A percentile compares a stretch with the other conserved stretches of the same genome.
Evolutionary conservation across 2,888 invertebrate genomes (phyloP).

Genomic region (Calliopum simillimum): DNA sequence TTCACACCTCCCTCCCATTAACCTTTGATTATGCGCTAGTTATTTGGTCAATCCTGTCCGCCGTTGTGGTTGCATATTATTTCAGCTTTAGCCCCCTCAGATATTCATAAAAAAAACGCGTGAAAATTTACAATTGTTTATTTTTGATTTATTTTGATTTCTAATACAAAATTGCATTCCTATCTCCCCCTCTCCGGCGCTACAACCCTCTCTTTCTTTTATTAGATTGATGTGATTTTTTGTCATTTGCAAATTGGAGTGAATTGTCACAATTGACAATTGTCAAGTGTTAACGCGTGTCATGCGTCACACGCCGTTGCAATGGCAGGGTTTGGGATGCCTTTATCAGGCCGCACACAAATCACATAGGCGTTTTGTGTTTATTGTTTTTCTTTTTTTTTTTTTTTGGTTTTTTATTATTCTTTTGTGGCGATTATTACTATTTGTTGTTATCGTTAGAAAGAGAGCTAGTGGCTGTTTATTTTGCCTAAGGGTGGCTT

Average conservation of each 20-base stretch:
- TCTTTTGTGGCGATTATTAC: conserved; percentile 24
- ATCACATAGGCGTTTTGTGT: conserved; percentile 44
- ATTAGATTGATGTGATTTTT: neutral
- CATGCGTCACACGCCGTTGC: conserved; percentile 4
- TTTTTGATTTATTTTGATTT: conserved; percentile 39
- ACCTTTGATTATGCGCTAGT: neutral
- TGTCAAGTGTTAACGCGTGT: conserved; percentile 46
- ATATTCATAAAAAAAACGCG: conserved; percentile 47
- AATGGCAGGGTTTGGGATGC: neutral
- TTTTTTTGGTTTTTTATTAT: conserved; percentile 20
- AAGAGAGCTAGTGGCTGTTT: conserved; percentile 21
- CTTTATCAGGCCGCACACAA: conserved; percentile 38
- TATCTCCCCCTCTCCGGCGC: neutral
- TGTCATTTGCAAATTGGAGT: conserved; percentile 27
- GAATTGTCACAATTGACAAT: conserved; percentile 28
- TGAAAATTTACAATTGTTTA: conserved; percentile 65
- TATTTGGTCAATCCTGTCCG: neutral
- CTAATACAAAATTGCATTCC: conserved; percentile 16
- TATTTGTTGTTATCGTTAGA: conserved; percentile 37
- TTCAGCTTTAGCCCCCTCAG: conserved; percentile 14
- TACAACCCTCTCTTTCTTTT: neutral
- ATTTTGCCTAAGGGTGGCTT: conserved; percentile 19
- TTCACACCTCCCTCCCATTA: neutral
- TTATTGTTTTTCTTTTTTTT: conserved; percentile 18
- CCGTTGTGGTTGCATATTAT: conserved; percentile 18